A percentile compares a stretch with the other conserved stretches of the same genome.
phyloP scores from a whole-genome alignment of 2,113 vertebrate species.

The Amblyornis subalaris region DNA sequence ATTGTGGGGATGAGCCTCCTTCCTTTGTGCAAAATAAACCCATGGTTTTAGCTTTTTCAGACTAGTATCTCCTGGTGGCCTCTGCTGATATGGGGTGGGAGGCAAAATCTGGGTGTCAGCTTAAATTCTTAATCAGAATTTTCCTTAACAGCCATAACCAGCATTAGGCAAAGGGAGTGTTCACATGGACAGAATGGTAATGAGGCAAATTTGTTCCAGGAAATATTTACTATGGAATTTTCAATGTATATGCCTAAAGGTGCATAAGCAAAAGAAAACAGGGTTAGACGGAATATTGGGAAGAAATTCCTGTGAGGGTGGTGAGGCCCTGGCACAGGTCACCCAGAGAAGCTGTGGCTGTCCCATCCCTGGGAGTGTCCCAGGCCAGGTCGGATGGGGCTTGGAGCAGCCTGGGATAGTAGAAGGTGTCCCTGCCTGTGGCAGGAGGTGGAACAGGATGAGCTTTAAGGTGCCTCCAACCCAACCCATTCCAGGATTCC shows the following conservation, averaged over 20 bases:
- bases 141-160: neutral
- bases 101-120: neutral
- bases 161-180: neutral
- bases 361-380: too few relatives aligned
- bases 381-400: neutral
- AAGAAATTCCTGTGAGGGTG: neutral
- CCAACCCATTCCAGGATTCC: neutral
- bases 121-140: neutral
- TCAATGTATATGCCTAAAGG: neutral
- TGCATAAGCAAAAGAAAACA: neutral
- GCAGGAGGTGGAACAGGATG: neutral
- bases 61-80: neutral
- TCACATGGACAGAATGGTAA: neutral
- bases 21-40: neutral
- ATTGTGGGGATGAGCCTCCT: neutral
- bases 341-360: neutral
- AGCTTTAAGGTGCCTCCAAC: neutral
- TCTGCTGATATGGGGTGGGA: neutral
- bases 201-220: neutral
- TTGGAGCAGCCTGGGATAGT: accelerated
- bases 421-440: neutral
- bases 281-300: neutral
- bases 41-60: neutral
- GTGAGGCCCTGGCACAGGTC: neutral
- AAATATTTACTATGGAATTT: neutral